phyloP scores from a whole-genome alignment of 2,797 vertebrate genomes.

The Tragelaphus oryx region DNA sequence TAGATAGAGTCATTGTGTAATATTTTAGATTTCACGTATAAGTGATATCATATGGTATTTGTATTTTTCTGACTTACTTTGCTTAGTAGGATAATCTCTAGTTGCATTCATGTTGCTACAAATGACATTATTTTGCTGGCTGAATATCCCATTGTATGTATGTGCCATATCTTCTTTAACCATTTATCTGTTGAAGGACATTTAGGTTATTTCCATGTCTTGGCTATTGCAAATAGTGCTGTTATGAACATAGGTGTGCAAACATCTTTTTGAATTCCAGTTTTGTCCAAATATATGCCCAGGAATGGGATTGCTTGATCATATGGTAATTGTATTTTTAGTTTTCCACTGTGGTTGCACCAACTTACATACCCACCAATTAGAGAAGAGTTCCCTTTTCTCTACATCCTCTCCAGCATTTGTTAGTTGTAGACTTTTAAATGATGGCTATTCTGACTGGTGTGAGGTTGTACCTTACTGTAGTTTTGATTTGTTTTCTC shows the following conservation, averaged over 20 bases:
- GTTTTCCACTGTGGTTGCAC: background rate
- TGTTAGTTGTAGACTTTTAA: background rate
- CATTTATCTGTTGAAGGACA: background rate
- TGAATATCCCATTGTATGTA: background rate
- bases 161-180: background rate
- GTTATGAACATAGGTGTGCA: background rate
- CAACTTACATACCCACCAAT: background rate
- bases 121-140: background rate
- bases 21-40: background rate
- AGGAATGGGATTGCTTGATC: background rate
- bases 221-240: background rate
- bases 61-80: background rate
- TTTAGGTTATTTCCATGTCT: background rate
- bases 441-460: background rate
- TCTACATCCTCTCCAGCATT: background rate
- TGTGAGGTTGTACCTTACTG: background rate
- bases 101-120: background rate
- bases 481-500: background rate
- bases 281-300: background rate
- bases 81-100: background rate
- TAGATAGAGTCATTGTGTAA: background rate
- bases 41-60: background rate
- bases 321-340: background rate
- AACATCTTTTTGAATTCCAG: background rate
- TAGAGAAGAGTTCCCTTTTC: background rate